Percentiles rank a stretch among this genome's conserved stretches.
Conservation (phyloP, 1,140 invertebrate genomes). For the Spodoptera frugiperda region DNA sequence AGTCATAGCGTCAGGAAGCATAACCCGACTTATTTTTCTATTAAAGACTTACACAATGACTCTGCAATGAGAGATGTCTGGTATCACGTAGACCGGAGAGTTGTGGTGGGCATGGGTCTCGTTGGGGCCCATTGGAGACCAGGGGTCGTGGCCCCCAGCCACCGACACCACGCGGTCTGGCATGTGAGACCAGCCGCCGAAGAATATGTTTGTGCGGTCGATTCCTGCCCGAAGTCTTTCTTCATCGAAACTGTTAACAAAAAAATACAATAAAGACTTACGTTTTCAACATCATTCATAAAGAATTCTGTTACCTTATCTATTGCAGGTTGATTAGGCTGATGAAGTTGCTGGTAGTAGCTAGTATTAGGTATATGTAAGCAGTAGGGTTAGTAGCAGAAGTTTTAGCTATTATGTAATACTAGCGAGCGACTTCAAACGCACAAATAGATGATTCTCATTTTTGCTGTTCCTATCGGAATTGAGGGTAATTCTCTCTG, state of each 20-base stretch:
- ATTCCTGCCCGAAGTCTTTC: not conserved
- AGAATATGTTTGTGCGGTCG: constrained; percentile 9
- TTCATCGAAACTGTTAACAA: constrained; percentile 9
- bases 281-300: no score
- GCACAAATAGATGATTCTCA: no score
- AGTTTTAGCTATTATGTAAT: no score
- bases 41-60: constrained; percentile 11
- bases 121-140: constrained; percentile 27
- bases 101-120: not conserved
- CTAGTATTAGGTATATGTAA: no score
- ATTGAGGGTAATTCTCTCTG: not conserved
- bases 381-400: no score
- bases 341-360: no score
- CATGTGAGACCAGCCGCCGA: not conserved
- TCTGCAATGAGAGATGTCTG: constrained; percentile 6
- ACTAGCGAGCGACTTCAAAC: no score
- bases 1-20: no score
- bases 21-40: no score
- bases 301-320: no score
- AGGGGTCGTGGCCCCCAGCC: constrained; percentile 16
- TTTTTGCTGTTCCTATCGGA: not conserved
- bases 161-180: constrained; percentile 27
- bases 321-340: no score
- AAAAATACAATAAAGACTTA: not conserved
- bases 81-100: constrained; percentile 5